Base-by-base conservation (phyloP, 2,797 vertebrate genomes). In the Sylvia borin region DNA sequence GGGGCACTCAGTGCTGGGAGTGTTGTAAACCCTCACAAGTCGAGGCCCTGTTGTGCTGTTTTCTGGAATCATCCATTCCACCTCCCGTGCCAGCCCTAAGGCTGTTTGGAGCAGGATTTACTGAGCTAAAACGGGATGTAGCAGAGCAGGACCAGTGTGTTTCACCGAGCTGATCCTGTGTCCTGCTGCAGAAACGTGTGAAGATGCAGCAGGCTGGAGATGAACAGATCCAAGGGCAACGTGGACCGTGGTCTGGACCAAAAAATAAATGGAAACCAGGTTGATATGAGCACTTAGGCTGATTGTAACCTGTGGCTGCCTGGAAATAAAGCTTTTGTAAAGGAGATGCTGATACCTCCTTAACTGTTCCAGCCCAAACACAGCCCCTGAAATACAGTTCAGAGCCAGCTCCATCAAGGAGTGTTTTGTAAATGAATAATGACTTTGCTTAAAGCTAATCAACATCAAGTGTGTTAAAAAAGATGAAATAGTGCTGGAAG, bases 401-500 rank as follows among this genome's bases (percentile, higher is more conserved):
- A 34, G 53, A 83, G 75, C 7, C 55, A 54, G 61, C 65, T 61
- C 48, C 58, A 70, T 77, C 87, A 79, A 80, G 85, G 82, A 86
- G 71, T 27, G 58, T 67, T 90, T 89, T 86, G 88, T 81, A 93
- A 90, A 95, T 85, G 95, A 92, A 76, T 82, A 78, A 91, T 88
- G 90, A 31, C 73, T 88, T 95, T 92, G 77, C 72, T 95, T 94
- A 61, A 91, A 97, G 94, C 95, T 96, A 96, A 93, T 94, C 88
- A 84, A 68, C 84, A 88, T 90, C 87, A 67, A 95, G 95, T 78
- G 91, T 81, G 94, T 51, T 83, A 66, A 32, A 87, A 92, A 89
- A 92, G 92, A 96, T 84, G 91, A 96, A 96, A 95, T 90, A 95
- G 83, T 87, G 94, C 97, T 93, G 68, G 86, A 95, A 97, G 97